Evolutionary conservation across 2,888 invertebrate species (phyloP).

Genomic region (Hypsopygia costalis): DNA sequence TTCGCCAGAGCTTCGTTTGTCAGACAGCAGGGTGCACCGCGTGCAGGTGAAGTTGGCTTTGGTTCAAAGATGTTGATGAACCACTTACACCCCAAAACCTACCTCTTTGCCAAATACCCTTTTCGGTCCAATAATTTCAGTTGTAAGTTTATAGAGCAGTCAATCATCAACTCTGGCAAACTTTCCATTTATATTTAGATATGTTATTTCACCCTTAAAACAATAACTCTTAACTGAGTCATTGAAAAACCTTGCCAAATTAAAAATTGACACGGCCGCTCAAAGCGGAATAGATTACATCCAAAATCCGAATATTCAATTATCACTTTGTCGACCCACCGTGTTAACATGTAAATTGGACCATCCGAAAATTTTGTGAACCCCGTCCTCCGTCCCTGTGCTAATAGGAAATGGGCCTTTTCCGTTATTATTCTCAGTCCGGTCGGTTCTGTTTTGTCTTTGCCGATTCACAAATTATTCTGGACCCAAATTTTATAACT

Average conservation of each 20-base stretch:
- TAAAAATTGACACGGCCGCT: constrained; percentile 43
- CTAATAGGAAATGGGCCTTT: constrained; percentile 68
- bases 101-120: no score
- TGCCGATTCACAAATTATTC: constrained; percentile 55
- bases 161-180: no score
- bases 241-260: constrained; percentile 30
- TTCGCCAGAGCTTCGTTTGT: no score
- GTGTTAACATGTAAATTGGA: constrained; percentile 72
- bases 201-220: not conserved
- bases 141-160: no score
- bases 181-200: no score
- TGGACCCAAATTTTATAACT: constrained; percentile 41
- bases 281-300: constrained; percentile 48
- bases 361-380: constrained; percentile 58
- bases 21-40: no score
- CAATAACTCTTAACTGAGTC: not conserved
- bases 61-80: no score
- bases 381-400: constrained; percentile 30
- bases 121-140: no score
- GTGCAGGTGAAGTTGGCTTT: no score
- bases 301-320: constrained; percentile 56
- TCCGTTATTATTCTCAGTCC: constrained; percentile 51
- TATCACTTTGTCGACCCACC: constrained; percentile 46
- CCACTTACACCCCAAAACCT: no score
- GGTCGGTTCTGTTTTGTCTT: constrained; percentile 10